Evolutionary conservation across 2,797 vertebrate species (phyloP), one percentile per base, ranked within the genome.

Genomic region (Eutrigla gurnardus): DNA sequence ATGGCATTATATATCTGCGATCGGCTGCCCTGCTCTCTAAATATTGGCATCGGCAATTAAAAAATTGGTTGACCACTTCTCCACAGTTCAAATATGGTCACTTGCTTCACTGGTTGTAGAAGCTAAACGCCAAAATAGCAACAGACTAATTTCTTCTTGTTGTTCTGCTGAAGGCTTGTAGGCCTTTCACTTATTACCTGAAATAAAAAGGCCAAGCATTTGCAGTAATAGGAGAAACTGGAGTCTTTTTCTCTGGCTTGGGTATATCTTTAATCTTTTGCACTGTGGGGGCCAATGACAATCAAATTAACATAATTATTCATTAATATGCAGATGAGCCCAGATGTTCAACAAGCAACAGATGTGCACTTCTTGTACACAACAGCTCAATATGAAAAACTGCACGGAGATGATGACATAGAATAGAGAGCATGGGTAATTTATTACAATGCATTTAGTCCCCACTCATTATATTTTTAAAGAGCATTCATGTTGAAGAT

Each of bases 231-330:
- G 39, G 46, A 64, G 18, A 76, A 85, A 73, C 25, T 43, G 18
- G 11, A 47, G 65, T 70, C 54, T 76, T 74, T 72, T 58, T 50
- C 42, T 82, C 70, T 62, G 53, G 52, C 75, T 76, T 62, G 80
- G 84, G 75, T 84, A 84, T 54, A 86, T 88, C 85, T 90, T 91
- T 87, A 89, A 91, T 92, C 77, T 85, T 88, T 91, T 60, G 50
- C 80, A 86, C 89, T 89, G 85, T 80, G 87, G 85, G 75, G 81
- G 76, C 82, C 86, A 86, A 68, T 84, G 76, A 86, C 79, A 90
- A 91, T 92, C 65, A 91, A 85, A 94, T 95, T 93, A 93, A 82
- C 93, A 95, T 95, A 95, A 95, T 94, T 92, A 94, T 94, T 94
- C 88, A 95, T 95, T 93, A 95, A 94, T 93, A 94, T 95, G 93